Conservation (phyloP, 1,140 invertebrate species). For the Colletes gigas region DNA sequence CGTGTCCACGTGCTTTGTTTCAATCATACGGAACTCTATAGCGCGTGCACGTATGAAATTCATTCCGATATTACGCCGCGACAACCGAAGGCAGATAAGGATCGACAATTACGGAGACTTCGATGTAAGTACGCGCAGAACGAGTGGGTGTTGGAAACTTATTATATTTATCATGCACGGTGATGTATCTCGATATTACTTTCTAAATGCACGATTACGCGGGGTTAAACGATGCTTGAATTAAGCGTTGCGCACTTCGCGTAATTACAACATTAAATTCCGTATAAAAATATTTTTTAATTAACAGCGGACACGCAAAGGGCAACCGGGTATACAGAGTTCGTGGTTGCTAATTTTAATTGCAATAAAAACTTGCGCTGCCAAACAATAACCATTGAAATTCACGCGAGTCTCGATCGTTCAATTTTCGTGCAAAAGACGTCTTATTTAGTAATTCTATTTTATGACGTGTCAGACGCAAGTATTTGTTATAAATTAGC, state of each 20-base stretch:
- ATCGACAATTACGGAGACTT: conserved; percentile 15
- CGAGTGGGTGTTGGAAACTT: neutral
- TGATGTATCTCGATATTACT: neutral
- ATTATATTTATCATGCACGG: neutral
- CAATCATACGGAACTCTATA: neutral
- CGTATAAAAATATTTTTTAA: neutral
- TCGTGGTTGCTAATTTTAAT: no score
- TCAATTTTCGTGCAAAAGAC: no score
- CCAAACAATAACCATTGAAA: no score
- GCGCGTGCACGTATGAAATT: neutral
- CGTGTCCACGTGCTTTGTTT: conserved; percentile 54
- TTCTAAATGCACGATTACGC: neutral
- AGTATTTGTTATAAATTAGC: neutral
- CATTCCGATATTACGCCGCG: neutral
- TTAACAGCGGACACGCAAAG: neutral
- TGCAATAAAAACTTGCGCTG: no score
- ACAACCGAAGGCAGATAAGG: neutral
- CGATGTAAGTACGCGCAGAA: neutral
- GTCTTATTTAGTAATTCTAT: no score
- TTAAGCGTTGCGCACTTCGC: neutral
- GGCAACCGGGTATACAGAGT: neutral
- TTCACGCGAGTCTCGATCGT: no score
- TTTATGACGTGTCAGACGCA: no score
- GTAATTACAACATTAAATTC: neutral
- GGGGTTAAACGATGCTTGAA: neutral